These are phyloP conservation scores for Gonatopus flavifemur DNA, from an alignment of 1,140 invertebrate species.

Conservation along the genomic window DNA sequence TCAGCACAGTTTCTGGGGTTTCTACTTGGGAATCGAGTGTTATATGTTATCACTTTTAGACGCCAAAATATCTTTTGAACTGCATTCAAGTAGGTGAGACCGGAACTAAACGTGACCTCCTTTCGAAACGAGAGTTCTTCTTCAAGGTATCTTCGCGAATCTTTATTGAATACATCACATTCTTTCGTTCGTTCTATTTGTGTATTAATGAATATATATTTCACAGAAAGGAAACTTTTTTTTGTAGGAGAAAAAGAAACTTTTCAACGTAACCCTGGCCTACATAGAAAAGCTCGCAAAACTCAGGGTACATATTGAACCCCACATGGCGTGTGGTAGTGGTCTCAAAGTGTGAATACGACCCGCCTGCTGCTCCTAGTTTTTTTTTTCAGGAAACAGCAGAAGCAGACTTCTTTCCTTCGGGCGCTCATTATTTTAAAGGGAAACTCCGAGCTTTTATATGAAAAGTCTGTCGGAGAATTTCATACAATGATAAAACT, in stretches of 20 bases:
- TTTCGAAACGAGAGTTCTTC: slow-evolving; percentile 3
- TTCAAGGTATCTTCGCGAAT: slow-evolving; percentile 8
- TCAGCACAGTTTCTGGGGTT: no score
- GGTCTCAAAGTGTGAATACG: neutral
- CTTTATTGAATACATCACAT: neutral
- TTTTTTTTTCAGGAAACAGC: slow-evolving; percentile 1
- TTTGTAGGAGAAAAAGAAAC: no score
- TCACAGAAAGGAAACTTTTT: no score
- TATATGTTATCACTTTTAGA: no score
- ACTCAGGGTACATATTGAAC: no score
- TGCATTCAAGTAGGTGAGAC: neutral
- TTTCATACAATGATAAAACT: no score
- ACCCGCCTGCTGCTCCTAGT: no score
- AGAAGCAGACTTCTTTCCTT: slow-evolving; percentile 21
- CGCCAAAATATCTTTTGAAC: no score
- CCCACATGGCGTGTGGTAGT: neutral
- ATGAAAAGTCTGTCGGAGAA: no score
- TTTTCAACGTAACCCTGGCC: slow-evolving; percentile 22
- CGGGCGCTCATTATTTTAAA: slow-evolving; percentile 43
- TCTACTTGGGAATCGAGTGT: no score
- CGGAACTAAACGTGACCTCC: neutral
- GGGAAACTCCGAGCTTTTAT: slow-evolving; percentile 33
- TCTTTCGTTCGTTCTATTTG: neutral
- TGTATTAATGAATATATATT: no score
- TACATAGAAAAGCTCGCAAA: no score